These are phyloP conservation scores for Liparis tanakae DNA, from an alignment of 2,797 vertebrate genomes.

Conservation along the genomic window DNA sequence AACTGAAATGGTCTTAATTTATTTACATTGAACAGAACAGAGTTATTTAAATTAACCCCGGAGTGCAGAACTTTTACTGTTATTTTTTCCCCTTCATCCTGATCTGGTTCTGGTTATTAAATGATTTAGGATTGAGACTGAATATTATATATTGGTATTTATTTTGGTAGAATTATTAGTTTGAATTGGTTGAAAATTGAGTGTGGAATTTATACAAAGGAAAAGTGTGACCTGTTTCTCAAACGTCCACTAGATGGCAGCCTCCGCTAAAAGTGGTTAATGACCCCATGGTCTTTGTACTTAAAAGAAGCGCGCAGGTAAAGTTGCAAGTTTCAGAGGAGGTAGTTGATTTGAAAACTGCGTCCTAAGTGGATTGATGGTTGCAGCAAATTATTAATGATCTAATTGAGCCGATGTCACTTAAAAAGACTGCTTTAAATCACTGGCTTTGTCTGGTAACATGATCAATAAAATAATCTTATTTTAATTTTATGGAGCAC, in stretches of 20 bases:
- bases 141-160: not conserved
- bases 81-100: not conserved
- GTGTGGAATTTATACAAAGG: not conserved
- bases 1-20: not conserved
- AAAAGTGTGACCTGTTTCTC: not conserved
- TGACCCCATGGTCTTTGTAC: slow-evolving; percentile 23
- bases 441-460: not conserved
- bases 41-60: not conserved
- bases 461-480: not conserved
- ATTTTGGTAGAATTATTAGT: not conserved
- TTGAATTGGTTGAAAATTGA: too few species aligned
- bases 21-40: not conserved
- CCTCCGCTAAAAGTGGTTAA: not conserved
- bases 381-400: not conserved
- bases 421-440: not conserved
- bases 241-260: slow-evolving; percentile 55
- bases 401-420: not conserved
- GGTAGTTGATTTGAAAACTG: not conserved
- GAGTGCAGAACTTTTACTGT: not conserved
- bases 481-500: not conserved
- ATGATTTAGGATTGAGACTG: not conserved
- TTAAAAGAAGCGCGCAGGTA: not conserved
- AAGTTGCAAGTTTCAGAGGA: not conserved
- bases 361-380: not conserved
- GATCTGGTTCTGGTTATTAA: not conserved